phyloP scores from a whole-genome alignment of 2,113 vertebrate genomes.

The Melanerpes formicivorus region DNA sequence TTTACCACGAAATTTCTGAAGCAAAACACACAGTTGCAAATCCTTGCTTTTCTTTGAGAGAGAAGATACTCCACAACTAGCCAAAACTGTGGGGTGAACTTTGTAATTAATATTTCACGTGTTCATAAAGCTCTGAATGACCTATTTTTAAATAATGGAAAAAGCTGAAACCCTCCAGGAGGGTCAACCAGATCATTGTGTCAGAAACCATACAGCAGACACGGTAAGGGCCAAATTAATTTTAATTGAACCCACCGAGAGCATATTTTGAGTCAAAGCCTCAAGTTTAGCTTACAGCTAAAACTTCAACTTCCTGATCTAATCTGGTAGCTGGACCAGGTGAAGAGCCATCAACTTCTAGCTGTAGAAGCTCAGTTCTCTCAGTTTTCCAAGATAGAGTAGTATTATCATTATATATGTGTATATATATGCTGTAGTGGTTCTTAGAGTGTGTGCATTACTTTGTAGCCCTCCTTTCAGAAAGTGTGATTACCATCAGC shows the following conservation, averaged over 20 bases:
- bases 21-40: not conserved
- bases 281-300: not conserved
- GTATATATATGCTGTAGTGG: too few species aligned
- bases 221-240: not conserved
- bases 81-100: not conserved
- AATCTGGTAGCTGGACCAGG: not conserved
- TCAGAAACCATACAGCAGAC: not conserved
- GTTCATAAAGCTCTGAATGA: not conserved
- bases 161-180: not conserved
- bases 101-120: not conserved
- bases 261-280: not conserved
- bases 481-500: not conserved
- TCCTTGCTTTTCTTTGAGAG: not conserved
- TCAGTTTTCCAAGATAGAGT: not conserved
- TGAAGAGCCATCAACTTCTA: not conserved
- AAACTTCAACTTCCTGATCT: not conserved
- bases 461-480: not conserved
- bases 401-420: fast-evolving
- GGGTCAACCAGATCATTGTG: not conserved
- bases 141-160: constrained; percentile 25
- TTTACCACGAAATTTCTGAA: not conserved
- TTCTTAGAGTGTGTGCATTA: not conserved
- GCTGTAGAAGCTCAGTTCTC: not conserved
- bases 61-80: not conserved
- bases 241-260: not conserved